Evolutionary conservation across 2,113 vertebrate genomes (phyloP).

Genomic region (Cricetomys ansorgei): DNA sequence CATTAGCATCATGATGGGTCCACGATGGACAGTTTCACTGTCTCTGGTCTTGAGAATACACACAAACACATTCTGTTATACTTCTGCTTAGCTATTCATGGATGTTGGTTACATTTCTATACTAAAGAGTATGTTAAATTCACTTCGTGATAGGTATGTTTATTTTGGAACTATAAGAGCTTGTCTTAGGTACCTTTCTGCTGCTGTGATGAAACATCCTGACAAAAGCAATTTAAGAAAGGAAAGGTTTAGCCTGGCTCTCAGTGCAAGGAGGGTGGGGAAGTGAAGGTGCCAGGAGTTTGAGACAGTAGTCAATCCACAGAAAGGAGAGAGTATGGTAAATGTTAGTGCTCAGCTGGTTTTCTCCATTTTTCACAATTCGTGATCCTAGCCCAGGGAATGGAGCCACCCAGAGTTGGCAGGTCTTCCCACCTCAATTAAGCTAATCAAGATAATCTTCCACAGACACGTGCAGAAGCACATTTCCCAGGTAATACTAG

Average conservation of each 20-base stretch:
- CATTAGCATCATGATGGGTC: neutral
- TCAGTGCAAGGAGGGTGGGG: neutral
- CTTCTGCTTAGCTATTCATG: neutral
- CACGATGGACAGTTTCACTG: neutral
- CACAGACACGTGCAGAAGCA: neutral
- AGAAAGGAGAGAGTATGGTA: neutral
- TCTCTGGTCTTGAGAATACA: neutral
- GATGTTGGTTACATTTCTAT: neutral
- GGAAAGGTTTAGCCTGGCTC: neutral
- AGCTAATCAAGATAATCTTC: too few species aligned
- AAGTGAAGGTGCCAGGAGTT: neutral
- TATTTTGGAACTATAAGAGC: neutral
- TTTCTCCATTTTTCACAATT: neutral
- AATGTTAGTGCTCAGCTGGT: neutral
- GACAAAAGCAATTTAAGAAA: neutral
- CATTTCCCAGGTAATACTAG: neutral
- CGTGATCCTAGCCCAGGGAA: neutral
- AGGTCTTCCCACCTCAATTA: neutral
- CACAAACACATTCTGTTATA: neutral
- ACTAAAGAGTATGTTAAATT: slow-evolving; percentile 16
- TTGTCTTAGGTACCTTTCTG: neutral
- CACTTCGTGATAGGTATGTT: neutral
- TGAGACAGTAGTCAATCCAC: neutral
- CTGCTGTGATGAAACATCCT: neutral
- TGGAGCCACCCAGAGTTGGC: neutral